Evolutionary conservation across 2,113 vertebrate species (phyloP).

Genomic region (Mastomys natalensis): DNA sequence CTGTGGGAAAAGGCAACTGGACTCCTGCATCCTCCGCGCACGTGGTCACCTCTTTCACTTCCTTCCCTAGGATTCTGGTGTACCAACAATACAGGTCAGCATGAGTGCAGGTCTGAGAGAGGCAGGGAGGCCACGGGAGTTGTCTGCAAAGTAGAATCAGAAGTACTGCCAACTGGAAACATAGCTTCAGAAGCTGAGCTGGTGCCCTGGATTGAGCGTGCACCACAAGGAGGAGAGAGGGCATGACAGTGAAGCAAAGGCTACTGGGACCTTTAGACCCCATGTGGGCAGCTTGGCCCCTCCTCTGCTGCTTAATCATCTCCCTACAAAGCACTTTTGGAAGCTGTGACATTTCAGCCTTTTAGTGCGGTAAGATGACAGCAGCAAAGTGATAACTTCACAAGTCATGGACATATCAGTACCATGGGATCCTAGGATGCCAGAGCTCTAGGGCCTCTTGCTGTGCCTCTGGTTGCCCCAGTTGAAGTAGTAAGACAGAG

Average conservation of each 20-base stretch:
- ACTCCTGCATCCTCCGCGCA: rapidly evolving
- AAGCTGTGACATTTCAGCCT: background rate
- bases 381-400: background rate
- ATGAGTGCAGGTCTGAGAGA: background rate
- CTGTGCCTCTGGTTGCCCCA: background rate
- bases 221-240: background rate
- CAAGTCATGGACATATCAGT: background rate
- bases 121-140: background rate
- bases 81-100: no score
- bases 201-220: background rate
- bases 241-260: background rate
- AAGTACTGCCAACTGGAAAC: background rate
- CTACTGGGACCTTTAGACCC: background rate
- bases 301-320: background rate
- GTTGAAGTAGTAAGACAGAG: background rate
- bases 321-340: background rate
- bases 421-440: background rate
- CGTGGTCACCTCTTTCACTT: no score
- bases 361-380: background rate
- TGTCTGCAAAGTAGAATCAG: background rate
- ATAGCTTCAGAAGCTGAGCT: no score
- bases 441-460: background rate
- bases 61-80: background rate
- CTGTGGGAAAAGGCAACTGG: background rate
- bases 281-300: background rate